Evolutionary conservation across 1,140 invertebrate species (phyloP), one percentile per base, ranked within the genome.

Genomic region (Drosophila truncata): DNA sequence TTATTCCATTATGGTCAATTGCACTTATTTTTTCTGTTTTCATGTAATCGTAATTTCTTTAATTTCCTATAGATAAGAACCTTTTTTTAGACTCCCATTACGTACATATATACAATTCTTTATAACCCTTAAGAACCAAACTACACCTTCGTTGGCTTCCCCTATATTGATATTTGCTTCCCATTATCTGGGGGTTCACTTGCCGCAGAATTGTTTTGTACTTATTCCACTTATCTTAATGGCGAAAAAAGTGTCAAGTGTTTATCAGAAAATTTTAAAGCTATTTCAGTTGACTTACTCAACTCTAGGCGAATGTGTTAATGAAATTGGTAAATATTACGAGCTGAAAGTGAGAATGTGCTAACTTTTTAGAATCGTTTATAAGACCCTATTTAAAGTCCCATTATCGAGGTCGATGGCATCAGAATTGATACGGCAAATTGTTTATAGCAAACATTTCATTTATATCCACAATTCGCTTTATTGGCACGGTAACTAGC

Each of bases 321-420:
- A 75, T 49, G 13, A 16, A 73, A 29, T 54, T 16, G 11, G 49
- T 46, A 63, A 62, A 72, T 29, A 41, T 29, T 23, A 2, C 11
- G 8, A 33, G 14, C 7, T 18, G 55, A 71, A 73, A 73, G 66
- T 54, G 46, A 73, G 70, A 73, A 73, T 29, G 66, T 65, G 61
- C 31, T 41, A 69, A 49, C 6, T 16, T 13, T n/a, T 14, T 1
- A 18, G 8, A 0, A 6, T 39, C 5, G 31, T 62, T 57, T 47
- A 70, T 71, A 25, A 66, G 20, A 23, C 27, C 60, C 37, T 31
- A 20, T n/a, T 64, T 42, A 42, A 13, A 11, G 23, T 14, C 18
- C 8, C 10, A 57, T 25, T 27, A 58, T 25, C 9, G 42, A 29
- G 63, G 31, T 61, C 41, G 37, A 37, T 63, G 58, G 59, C 58